These are phyloP conservation scores for Pegea sp. DNA, from an alignment of 23 tunicate genomes.

Conservation along the genomic window DNA sequence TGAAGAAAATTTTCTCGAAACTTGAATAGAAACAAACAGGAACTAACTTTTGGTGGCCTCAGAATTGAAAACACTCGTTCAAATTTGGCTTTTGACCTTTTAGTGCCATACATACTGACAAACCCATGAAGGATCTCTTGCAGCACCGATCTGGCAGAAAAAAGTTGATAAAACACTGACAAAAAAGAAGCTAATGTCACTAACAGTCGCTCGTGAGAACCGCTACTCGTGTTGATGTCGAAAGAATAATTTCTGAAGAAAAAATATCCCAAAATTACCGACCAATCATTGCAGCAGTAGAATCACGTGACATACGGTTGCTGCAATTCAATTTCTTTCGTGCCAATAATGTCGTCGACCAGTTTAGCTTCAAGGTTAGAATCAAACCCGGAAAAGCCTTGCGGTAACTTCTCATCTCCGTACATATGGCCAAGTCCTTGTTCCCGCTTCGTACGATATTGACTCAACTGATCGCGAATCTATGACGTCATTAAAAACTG, in stretches of 20 bases:
- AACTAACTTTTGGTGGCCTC: conserved; percentile 15
- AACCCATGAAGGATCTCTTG: conserved; percentile 22
- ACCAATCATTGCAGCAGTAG: no score
- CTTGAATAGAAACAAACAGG: neutral
- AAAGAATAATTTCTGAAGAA: neutral
- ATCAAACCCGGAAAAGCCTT: neutral
- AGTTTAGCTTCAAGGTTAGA: conserved; percentile 14
- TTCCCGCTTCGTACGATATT: conserved; percentile 28
- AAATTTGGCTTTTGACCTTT: conserved; percentile 26
- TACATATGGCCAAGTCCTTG: conserved; percentile 41
- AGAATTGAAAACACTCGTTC: conserved; percentile 36
- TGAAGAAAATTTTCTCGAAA: neutral
- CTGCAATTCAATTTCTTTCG: conserved; percentile 19
- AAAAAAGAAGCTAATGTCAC: no score
- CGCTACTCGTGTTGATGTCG: conserved; percentile 2
- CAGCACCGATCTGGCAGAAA: conserved; percentile 1
- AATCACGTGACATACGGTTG: no score
- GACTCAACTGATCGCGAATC: conserved; percentile 28
- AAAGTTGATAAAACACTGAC: no score
- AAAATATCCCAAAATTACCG: no score
- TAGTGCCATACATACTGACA: conserved; percentile 25
- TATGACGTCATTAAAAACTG: no score
- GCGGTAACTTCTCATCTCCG: conserved; percentile 37
- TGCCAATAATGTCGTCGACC: conserved; percentile 40
- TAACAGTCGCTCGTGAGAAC: no score